A percentile compares a stretch with the other conserved stretches of the same genome.
Evolutionary conservation across 2,888 invertebrate species (phyloP).

Genomic region (Drosophila macrospina): DNA sequence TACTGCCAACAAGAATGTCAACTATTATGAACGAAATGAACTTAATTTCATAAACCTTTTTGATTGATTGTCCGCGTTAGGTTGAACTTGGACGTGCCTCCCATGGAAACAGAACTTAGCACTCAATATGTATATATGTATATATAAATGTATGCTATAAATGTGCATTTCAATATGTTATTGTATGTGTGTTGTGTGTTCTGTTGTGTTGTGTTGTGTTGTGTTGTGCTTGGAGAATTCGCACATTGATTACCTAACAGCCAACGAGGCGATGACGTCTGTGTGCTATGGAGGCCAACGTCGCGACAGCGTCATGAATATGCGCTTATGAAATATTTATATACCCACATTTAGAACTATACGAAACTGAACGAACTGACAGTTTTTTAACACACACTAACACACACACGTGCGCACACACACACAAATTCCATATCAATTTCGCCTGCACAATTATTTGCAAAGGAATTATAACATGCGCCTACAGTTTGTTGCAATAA

Average conservation of each 20-base stretch:
- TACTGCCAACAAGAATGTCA: background rate
- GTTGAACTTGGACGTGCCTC: conserved; percentile 47
- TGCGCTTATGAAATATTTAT: conserved; percentile 49
- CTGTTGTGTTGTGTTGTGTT: too few species aligned
- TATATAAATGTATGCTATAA: too few species aligned
- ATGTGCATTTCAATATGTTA: background rate
- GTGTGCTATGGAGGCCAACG: conserved; percentile 49
- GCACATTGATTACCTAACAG: conserved; percentile 44
- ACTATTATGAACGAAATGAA: conserved; percentile 24
- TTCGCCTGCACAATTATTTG: conserved; percentile 3
- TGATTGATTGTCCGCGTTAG: conserved; percentile 48
- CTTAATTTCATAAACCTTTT: conserved; percentile 41
- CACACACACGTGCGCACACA: background rate
- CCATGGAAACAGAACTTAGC: conserved; percentile 6
- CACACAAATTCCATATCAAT: conserved; percentile 8
- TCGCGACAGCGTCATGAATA: conserved; percentile 46
- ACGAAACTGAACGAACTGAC: conserved; percentile 20
- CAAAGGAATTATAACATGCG: conserved; percentile 4
- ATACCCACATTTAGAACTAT: conserved; percentile 18
- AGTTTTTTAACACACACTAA: conserved; percentile 24
- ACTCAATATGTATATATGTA: background rate
- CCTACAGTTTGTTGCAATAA: background rate
- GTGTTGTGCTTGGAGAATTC: conserved; percentile 26
- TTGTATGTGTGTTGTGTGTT: conserved; percentile 9
- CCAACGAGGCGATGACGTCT: conserved; percentile 46